Evolutionary conservation across 2,113 vertebrate genomes (phyloP).

Genomic region (Labrus mixtus): DNA sequence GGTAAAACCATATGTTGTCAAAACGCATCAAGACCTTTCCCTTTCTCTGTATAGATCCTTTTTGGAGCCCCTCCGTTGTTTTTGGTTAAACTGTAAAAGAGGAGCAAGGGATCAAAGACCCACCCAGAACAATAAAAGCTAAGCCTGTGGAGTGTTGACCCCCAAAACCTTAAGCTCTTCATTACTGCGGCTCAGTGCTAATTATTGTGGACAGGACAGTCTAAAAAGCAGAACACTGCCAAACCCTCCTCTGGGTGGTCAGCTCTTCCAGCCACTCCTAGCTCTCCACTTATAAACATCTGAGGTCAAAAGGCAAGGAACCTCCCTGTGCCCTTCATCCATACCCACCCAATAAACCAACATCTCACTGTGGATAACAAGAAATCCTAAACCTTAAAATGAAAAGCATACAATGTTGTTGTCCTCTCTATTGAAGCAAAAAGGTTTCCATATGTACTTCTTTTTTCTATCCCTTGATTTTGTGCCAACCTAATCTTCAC

Average conservation of each 20-base stretch:
- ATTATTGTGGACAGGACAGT: constrained; percentile 69
- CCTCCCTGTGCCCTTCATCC: constrained; percentile 25
- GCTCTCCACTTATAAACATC: constrained; percentile 19
- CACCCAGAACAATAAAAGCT: constrained; percentile 68
- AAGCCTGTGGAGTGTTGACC: constrained; percentile 63
- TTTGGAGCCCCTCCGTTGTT: constrained; percentile 40
- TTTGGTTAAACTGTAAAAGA: constrained; percentile 47
- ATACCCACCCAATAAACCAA: constrained; percentile 36
- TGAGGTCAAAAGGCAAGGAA: constrained; percentile 43
- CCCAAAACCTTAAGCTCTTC: constrained; percentile 71
- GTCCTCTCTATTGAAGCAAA: constrained; percentile 38
- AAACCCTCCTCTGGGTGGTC: constrained; percentile 54
- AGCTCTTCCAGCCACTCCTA: constrained; percentile 31
- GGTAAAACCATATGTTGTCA: constrained; percentile 35
- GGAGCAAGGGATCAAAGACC: constrained; percentile 68
- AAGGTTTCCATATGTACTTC: constrained; percentile 71
- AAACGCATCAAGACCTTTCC: constrained; percentile 18
- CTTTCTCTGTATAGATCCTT: constrained; percentile 20
- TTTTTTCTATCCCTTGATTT: constrained; percentile 49
- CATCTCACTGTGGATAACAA: constrained; percentile 26
- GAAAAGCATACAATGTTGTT: constrained; percentile 34
- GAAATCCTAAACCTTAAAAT: constrained; percentile 15
- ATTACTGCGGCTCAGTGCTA: constrained; percentile 74
- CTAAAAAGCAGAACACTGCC: constrained; percentile 33
- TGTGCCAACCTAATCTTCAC: constrained; percentile 54